Conservation (phyloP, 2,113 vertebrate species). For the Pteropus alecto region DNA sequence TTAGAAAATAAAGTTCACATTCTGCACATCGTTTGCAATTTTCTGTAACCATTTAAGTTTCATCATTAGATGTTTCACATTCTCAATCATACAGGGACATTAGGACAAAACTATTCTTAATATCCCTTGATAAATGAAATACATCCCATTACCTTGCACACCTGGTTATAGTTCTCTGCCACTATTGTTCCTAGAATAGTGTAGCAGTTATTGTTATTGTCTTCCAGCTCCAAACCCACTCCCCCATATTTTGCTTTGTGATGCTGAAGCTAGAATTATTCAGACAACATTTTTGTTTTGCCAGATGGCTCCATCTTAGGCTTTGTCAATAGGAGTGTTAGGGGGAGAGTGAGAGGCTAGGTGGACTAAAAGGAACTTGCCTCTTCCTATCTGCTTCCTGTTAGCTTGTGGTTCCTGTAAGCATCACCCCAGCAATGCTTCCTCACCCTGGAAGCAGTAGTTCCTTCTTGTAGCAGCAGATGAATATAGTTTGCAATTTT, state of each 20-base stretch:
- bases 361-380: neutral
- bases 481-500: neutral
- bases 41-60: neutral
- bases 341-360: neutral
- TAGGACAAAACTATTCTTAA: neutral
- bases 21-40: neutral
- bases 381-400: neutral
- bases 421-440: neutral
- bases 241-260: neutral
- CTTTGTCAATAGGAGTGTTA: neutral
- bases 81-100: neutral
- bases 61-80: neutral
- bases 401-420: neutral
- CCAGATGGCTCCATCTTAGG: neutral
- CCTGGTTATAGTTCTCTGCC: neutral
- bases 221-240: neutral
- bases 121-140: neutral
- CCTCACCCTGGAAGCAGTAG: neutral
- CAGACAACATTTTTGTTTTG: neutral
- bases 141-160: neutral
- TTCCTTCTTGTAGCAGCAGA: neutral
- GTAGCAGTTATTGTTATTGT: neutral
- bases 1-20: neutral
- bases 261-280: neutral
- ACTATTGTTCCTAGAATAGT: neutral